phyloP scores from a whole-genome alignment of 2,797 vertebrate species.

The Manis crassicaudata region DNA sequence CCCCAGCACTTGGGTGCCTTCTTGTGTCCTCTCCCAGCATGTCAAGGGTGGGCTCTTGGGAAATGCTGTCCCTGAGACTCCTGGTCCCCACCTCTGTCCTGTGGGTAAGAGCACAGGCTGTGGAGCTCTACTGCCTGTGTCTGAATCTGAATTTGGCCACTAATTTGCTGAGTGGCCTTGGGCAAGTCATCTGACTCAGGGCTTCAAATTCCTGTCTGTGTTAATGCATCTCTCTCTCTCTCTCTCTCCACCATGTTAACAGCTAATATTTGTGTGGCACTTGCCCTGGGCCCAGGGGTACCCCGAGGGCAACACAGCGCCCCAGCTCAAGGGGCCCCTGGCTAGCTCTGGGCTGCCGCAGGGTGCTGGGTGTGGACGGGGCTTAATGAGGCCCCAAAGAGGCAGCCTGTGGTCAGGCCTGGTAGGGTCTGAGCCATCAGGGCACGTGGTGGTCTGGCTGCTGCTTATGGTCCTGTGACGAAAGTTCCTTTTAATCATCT shows the following conservation, averaged over 20 bases:
- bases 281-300: neutral
- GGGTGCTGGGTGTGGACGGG: neutral
- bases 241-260: too few species aligned
- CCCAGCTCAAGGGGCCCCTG: neutral
- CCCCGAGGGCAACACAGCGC: neutral
- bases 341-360: neutral
- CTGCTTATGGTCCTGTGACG: slow-evolving; percentile 16
- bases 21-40: neutral
- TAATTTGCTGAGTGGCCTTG: neutral
- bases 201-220: neutral
- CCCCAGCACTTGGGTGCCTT: accelerated
- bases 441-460: slow-evolving; percentile 22
- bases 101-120: neutral
- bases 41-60: neutral
- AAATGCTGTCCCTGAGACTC: neutral
- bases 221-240: neutral
- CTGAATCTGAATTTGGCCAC: neutral
- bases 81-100: neutral
- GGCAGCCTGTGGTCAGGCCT: neutral
- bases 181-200: neutral
- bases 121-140: neutral
- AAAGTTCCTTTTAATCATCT: slow-evolving; percentile 61
- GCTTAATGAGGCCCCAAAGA: neutral
- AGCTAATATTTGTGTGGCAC: neutral
- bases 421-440: neutral